A percentile compares a stretch with the other conserved stretches of the same genome.
Evolutionary conservation across 2,113 vertebrate species (phyloP).

Genomic region (Notarius lentiginosus): DNA sequence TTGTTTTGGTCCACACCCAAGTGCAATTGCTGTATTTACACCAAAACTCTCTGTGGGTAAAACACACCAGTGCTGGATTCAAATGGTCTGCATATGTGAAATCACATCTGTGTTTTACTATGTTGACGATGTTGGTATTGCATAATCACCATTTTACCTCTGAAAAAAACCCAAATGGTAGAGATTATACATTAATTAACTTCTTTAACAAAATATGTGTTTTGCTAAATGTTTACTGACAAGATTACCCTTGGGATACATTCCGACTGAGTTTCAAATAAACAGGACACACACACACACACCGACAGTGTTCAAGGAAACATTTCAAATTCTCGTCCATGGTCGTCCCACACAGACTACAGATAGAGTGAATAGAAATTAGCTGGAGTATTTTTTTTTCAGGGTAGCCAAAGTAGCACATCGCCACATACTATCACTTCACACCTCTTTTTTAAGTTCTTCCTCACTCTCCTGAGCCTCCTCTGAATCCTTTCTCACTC

Average conservation of each 20-base stretch:
- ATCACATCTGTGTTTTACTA: neutral
- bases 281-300: neutral
- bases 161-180: neutral
- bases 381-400: neutral
- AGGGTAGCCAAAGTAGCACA: neutral
- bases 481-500: neutral
- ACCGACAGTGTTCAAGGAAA: neutral
- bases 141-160: neutral
- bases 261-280: neutral
- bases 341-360: neutral
- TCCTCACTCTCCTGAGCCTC: neutral
- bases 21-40: neutral
- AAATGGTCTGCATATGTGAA: neutral
- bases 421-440: neutral
- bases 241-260: neutral
- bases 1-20: neutral
- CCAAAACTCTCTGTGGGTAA: neutral
- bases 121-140: neutral
- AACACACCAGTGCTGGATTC: neutral
- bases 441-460: neutral
- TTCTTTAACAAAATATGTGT: neutral
- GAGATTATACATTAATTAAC: constrained; percentile 8
- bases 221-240: neutral
- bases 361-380: neutral
- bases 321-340: neutral